Percentiles rank a stretch among this genome's conserved stretches.
Evolutionary conservation across 2,888 invertebrate species (phyloP).

Genomic region (Trachelus iudaicus): DNA sequence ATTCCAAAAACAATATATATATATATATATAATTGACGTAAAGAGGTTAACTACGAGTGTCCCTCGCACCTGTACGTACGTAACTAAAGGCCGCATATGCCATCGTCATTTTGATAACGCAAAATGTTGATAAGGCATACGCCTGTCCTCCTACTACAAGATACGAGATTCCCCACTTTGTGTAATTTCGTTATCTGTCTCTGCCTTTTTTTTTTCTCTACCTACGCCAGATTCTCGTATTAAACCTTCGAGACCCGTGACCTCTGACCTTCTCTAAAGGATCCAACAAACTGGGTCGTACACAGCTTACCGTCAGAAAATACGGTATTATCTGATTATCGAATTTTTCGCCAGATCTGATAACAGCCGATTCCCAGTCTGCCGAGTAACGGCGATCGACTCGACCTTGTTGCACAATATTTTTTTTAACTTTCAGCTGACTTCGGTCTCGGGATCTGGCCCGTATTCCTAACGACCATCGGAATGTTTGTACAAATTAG

Average conservation of each 20-base stretch:
- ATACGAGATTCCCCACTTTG: background rate
- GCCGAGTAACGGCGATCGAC: background rate
- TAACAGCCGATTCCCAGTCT: background rate
- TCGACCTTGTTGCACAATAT: background rate
- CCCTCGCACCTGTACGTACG: background rate
- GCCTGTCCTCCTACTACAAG: background rate
- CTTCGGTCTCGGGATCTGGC: background rate
- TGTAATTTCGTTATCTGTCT: background rate
- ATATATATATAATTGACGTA: background rate
- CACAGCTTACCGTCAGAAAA: background rate
- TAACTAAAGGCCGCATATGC: background rate
- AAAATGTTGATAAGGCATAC: background rate
- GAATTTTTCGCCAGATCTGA: background rate
- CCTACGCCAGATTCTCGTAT: background rate
- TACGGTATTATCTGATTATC: background rate
- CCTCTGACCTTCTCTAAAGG: background rate
- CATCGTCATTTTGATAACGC: background rate
- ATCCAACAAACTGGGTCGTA: background rate
- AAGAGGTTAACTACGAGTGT: background rate
- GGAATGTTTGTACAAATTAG: background rate
- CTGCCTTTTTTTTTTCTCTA: background rate
- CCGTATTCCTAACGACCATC: background rate
- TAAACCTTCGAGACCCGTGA: background rate
- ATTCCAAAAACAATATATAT: background rate
- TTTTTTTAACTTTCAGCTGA: background rate